These are phyloP conservation scores for Oscheius sp. DNA, from an alignment of 2,888 invertebrate species.

Conservation along the genomic window DNA sequence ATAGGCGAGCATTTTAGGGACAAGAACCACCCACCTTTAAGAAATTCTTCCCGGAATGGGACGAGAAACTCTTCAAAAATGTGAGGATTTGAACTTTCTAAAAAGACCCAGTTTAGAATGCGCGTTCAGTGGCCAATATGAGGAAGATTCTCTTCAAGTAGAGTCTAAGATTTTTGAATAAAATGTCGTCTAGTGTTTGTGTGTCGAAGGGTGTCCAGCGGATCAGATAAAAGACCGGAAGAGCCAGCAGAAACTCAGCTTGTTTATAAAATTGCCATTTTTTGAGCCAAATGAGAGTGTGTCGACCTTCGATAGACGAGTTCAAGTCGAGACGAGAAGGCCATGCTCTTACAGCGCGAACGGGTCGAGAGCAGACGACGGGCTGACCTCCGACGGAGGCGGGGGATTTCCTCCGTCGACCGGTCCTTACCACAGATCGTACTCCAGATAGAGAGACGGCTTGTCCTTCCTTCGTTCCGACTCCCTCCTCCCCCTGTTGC, in stretches of 20 bases:
- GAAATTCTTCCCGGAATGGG: conserved; percentile 84
- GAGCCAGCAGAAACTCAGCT: conserved; percentile 2
- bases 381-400: conserved; percentile 8
- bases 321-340: background rate
- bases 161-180: conserved; percentile 17
- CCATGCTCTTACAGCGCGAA: conserved; percentile 13
- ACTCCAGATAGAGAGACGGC: conserved; percentile 25
- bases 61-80: conserved; percentile 73
- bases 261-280: background rate
- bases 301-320: background rate
- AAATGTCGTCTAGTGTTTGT: conserved; percentile 28
- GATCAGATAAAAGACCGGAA: conserved; percentile 29
- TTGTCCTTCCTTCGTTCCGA: conserved; percentile 23
- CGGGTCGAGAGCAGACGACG: conserved; percentile 13
- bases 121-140: conserved; percentile 66
- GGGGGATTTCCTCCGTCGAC: conserved; percentile 11
- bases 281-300: background rate
- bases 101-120: conserved; percentile 57
- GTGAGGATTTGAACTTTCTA: conserved; percentile 40
- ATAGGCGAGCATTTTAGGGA: conserved; percentile 73
- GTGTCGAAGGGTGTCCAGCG: conserved; percentile 12
- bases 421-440: conserved; percentile 33
- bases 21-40: conserved; percentile 83
- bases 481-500: background rate
- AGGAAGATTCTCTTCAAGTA: conserved; percentile 69